Percentiles rank a stretch among this genome's conserved stretches.
These are phyloP conservation scores for Phalloptychus januarius DNA, from an alignment of 2,797 vertebrate species.

Conservation along the genomic window DNA sequence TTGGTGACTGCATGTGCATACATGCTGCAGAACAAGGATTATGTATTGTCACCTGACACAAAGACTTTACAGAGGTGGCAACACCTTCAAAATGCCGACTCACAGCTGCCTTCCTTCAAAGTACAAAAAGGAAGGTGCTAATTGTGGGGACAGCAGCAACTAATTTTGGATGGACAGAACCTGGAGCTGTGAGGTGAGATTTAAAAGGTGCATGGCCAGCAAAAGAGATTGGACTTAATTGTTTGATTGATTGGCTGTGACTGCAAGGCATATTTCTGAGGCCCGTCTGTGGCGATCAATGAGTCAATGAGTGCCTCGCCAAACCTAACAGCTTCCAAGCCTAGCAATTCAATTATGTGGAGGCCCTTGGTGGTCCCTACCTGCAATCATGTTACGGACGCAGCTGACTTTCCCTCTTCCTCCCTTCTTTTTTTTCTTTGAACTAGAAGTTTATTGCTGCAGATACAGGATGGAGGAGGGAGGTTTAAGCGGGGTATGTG, in stretches of 20 bases:
- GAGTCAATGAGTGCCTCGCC: constrained; percentile 75
- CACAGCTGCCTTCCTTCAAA: constrained; percentile 39
- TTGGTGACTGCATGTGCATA: constrained; percentile 3
- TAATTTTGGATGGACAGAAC: constrained; percentile 63
- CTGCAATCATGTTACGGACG: constrained; percentile 67
- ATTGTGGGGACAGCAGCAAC: constrained; percentile 68
- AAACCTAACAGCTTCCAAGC: constrained; percentile 69
- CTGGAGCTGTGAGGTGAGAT: constrained; percentile 60
- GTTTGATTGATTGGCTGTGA: constrained; percentile 82
- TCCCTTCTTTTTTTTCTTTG: constrained; percentile 28
- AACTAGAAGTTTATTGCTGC: constrained; percentile 50
- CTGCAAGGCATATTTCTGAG: constrained; percentile 77
- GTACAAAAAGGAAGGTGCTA: constrained; percentile 25
- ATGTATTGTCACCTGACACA: constrained; percentile 29
- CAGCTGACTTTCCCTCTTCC: constrained; percentile 49
- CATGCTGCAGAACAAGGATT: constrained; percentile 22
- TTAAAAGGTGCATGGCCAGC: constrained; percentile 71
- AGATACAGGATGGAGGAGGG: constrained; percentile 31
- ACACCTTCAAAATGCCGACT: constrained; percentile 47
- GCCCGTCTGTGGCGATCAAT: constrained; percentile 76
- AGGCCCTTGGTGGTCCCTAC: constrained; percentile 65
- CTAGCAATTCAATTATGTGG: constrained; percentile 75
- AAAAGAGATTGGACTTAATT: constrained; percentile 75
- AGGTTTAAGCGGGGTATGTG: constrained; percentile 22
- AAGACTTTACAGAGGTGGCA: constrained; percentile 30